Conservation (phyloP, 2,797 vertebrate genomes). For the Fringilla coelebs region DNA sequence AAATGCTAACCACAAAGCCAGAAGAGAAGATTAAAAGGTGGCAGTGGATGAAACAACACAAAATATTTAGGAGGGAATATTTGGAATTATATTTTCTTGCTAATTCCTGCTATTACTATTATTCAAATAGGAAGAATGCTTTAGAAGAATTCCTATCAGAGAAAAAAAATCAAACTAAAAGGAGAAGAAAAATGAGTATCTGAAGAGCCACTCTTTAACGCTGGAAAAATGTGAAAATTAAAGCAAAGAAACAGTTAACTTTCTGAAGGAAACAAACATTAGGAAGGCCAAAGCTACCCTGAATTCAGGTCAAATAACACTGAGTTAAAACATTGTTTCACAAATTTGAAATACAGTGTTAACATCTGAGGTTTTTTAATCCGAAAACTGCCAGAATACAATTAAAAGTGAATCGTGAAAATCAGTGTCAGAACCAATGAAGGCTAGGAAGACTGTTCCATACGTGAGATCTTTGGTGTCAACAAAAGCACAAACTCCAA, state of each 20-base stretch:
- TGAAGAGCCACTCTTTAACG: neutral
- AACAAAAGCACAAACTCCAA: neutral
- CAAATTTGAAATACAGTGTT: neutral
- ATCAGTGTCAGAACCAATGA: neutral
- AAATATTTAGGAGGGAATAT: neutral
- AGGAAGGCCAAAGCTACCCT: neutral
- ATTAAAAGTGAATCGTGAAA: neutral
- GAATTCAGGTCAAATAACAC: neutral
- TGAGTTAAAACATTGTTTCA: neutral
- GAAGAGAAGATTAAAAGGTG: neutral
- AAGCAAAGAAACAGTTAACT: neutral
- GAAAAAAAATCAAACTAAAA: neutral
- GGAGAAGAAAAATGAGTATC: neutral
- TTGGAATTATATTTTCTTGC: neutral
- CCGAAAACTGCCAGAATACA: neutral
- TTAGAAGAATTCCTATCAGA: neutral
- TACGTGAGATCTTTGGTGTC: neutral
- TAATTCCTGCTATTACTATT: neutral
- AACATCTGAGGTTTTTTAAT: neutral
- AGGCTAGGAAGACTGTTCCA: neutral
- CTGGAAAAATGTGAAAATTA: neutral
- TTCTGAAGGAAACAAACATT: neutral
- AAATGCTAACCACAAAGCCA: neutral
- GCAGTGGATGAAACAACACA: fast-evolving
- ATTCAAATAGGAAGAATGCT: neutral